Conservation (phyloP, 2,888 invertebrate species). For the Xestia c-nigrum region DNA sequence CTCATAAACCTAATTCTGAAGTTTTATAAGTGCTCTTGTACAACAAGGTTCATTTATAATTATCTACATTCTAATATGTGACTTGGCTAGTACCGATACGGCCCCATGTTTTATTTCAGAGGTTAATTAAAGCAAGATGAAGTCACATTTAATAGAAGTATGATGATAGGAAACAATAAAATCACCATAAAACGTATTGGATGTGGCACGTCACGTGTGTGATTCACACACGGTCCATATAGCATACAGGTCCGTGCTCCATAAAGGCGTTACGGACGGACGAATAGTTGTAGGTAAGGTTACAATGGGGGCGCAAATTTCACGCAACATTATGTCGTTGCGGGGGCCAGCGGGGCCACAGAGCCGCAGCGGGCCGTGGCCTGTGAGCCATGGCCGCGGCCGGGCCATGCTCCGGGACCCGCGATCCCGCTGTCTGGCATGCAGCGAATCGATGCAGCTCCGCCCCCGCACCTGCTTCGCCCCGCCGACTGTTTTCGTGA, state of each 20-base stretch:
- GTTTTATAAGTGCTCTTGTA: not conserved
- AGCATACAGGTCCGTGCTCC: slow-evolving; percentile 75
- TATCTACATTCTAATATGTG: not conserved
- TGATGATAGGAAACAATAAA: slow-evolving; percentile 19
- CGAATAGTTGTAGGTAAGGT: slow-evolving; percentile 78
- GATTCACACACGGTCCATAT: slow-evolving; percentile 74
- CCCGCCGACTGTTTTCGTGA: slow-evolving; percentile 71
- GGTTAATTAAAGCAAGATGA: not conserved
- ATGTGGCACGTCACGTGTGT: slow-evolving; percentile 60
- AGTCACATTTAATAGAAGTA: not conserved
- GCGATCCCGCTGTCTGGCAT: slow-evolving; percentile 74
- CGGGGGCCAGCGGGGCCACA: slow-evolving; percentile 64
- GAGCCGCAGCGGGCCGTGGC: slow-evolving; percentile 63
- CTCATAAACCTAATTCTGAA: not conserved
- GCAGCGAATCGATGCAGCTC: slow-evolving; percentile 86
- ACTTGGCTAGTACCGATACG: not conserved
- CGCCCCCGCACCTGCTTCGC: slow-evolving; percentile 73
- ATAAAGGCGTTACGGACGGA: slow-evolving; percentile 77
- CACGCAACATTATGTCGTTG: slow-evolving; percentile 87
- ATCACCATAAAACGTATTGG: slow-evolving; percentile 26
- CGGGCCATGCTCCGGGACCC: slow-evolving; percentile 58
- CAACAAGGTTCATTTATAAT: not conserved
- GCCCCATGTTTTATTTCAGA: not conserved
- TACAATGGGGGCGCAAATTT: slow-evolving; percentile 87
- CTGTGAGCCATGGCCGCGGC: slow-evolving; percentile 59